Base-by-base conservation (phyloP, 1,140 invertebrate species). In the Eulimnadia texana region DNA sequence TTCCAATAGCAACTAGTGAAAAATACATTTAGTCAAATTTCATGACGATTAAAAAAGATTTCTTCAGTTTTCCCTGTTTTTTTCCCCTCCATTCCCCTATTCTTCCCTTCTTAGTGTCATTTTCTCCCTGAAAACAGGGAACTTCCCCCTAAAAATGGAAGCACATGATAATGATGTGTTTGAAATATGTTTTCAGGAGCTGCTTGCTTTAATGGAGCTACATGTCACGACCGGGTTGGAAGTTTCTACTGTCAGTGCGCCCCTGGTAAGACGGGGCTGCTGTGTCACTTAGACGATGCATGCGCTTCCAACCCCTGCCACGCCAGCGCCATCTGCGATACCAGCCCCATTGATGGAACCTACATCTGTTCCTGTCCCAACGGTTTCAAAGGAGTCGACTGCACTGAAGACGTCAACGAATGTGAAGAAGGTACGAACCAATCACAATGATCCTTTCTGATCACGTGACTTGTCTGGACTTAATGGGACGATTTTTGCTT, bases 271-370 rank as follows among this genome's bases (percentile, higher is more conserved):
- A 61, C 71, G 85, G 89, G 89, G 69, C 74, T 95, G 11, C 78
- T 96, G 0, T 98, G 94, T 68, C 94, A 98, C 71, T 75, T 98
- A 72, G 90, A 97, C 62, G 93, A 98, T 71, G 92, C 93, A 0
- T 98, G 94, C 72, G 89, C 88, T 0, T 92, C 88, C n/a, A 93
- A 92, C 76, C 94, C 94, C 0, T 98, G 94, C 70, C 90, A 94
- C 67, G 82, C 85, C 0, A 90, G 90, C 63, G 90, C 93, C 3
- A 89, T 89, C 65, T 98, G 94, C 69, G 90, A 96, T 71, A 97
- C 93, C 0, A 94, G 88, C 65, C 93, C 93, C 10, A 92, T 96
- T 64, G 91, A 93, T 68, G 91, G 94, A 0, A 90, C 88, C 3
- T 93, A 90, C 72, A 85, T 91, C 11, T 98, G 94, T 71, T 90